Percentiles rank a stretch among this genome's conserved stretches.
phyloP scores from a whole-genome alignment of 2,797 vertebrate genomes.

The Uromys caudimaculatus region DNA sequence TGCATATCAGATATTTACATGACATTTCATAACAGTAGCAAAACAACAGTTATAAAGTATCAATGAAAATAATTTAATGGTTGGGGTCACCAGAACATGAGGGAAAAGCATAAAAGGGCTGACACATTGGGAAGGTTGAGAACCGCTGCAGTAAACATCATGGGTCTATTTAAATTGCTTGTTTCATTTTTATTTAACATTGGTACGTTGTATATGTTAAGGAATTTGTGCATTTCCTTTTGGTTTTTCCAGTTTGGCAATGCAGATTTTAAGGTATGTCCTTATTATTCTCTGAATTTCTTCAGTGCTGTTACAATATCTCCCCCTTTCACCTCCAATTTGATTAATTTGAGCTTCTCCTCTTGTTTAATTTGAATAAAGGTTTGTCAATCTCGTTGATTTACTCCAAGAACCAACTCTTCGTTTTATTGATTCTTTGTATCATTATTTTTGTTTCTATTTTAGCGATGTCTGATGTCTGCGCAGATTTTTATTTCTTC shows the following conservation, averaged over 20 bases:
- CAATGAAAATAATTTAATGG: background rate
- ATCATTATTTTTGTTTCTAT: background rate
- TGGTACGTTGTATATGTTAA: background rate
- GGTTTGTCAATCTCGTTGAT: background rate
- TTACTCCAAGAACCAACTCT: background rate
- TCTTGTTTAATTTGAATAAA: background rate
- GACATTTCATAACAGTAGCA: background rate
- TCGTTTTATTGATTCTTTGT: background rate
- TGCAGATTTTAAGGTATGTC: background rate
- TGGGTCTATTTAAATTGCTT: background rate
- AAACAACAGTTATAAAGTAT: background rate
- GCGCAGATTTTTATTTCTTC: background rate
- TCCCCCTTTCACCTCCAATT: background rate
- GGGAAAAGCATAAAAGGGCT: background rate
- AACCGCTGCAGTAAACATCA: background rate
- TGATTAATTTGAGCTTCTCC: background rate
- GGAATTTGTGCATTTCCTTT: background rate
- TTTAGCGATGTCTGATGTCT: background rate
- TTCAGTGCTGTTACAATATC: no score
- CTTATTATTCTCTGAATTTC: background rate
- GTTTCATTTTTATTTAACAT: background rate
- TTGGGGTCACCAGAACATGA: background rate
- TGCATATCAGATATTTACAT: background rate
- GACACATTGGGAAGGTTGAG: background rate
- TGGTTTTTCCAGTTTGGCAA: background rate